Evolutionary conservation across 2,113 vertebrate genomes (phyloP), one percentile per base, ranked within the genome.

Genomic region (Pelvicachromis taeniatus): DNA sequence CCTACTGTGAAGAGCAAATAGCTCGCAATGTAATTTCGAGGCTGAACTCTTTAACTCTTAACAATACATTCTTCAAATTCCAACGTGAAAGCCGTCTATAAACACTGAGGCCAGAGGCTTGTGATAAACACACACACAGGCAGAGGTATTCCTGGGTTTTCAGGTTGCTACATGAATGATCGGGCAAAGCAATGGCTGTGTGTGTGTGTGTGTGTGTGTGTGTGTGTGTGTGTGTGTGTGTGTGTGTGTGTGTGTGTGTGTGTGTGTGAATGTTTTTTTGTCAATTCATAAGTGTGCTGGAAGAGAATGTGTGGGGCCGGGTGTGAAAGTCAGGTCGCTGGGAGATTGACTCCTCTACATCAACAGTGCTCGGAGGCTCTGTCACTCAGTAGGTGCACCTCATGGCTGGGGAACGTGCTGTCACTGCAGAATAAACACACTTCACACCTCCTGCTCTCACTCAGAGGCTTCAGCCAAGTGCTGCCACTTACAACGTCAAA

Each of bases 311-410:
- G 91, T 86, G 88, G 87, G 84, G 63, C 35, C 21, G 79, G 89
- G 84, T 90, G 91, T 90, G 87, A 91, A 85, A 91, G 84, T 89
- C 70, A 78, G 93, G 86, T 88, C 45, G 77, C 73, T 3, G 11
- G 75, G 83, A 87, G 91, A 87, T 84, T 91, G 88, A 93, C 87
- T 91, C 80, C 78, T 90, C 83, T 87, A 68, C 86, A 87, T 94
- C 92, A 91, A 93, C 94, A 94, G 83, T 6, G 84, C 93, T 94
- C 52, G 48, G 85, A 92, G 92, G 91, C 89, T 88, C 94, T 93
- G 92, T 95, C 95, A 95, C 87, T 96, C 95, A 95, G 92, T 84
- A 50, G 83, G 88, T 87, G 88, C 58, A 92, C 89, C 93, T 95
- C 94, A 95, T 85, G 59, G 77, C 88, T 89, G 70, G 81, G 91